Evolutionary conservation across 2,888 invertebrate genomes (phyloP), one percentile per base, ranked within the genome.

Genomic region (Dichetophora obliterata): DNA sequence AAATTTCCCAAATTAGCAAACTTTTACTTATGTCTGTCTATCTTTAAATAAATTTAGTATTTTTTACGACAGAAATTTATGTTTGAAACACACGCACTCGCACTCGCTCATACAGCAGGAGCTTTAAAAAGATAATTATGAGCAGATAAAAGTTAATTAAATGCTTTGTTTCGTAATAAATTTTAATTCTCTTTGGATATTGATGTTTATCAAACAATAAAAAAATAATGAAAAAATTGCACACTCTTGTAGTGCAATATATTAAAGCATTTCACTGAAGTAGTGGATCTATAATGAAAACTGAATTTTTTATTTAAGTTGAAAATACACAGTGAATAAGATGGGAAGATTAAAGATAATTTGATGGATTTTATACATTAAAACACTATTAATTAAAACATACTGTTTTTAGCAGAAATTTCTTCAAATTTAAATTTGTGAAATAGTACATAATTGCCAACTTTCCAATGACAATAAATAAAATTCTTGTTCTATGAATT

Each of bases 1-100:
- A 27, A 59, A 14, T 14, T 27, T 27, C 24, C 59, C 27, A 27
- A 22, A 59, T 27, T 27, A 8, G 59, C 11, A 27, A 59, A 59
- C 59, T 59, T 59, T 59, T 27, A 22, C 27, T 59, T 24, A 11
- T 24, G 8, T 31, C 11, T 24, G 27, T 2, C 27, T 59, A 27
- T 5, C 59, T 59, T 59, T 59, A 59, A 43, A 59, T 11, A 59
- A 59, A 27, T 59, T 59, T 59, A 9, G 59, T 27, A 59, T 59
- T 59, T 59, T 27, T 27, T 59, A 16, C 27, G 59, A 27, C 59
- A 27, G 27, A 8, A 16, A 59, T 59, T 59, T 59, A 59, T 59
- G 24, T 14, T 27, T 4, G 43, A 43, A 14, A 14, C 24, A 24
- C 24, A 59, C 27, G 59, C 27, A 22, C 14, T 27, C 27, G 59